Conservation (phyloP, 2,113 vertebrate species). For the Erythrolamprus reginae region DNA sequence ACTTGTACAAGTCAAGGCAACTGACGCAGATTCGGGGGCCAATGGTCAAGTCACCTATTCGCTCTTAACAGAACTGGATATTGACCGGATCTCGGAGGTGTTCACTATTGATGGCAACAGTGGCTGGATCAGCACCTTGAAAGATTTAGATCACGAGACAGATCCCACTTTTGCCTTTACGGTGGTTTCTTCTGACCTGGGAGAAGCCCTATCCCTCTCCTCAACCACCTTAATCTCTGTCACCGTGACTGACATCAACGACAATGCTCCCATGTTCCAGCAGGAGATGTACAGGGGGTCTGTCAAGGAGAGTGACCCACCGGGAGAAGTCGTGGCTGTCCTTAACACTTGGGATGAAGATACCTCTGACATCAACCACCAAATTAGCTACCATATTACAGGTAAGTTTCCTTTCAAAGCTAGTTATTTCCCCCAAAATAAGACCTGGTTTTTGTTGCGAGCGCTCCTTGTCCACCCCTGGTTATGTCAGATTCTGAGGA, state of each 20-base stretch:
- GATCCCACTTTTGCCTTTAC: constrained; percentile 82
- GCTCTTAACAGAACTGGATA: constrained; percentile 72
- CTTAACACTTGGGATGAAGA: constrained; percentile 92
- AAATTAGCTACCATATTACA: constrained; percentile 97
- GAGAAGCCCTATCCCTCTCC: constrained; percentile 83
- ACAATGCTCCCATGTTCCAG: constrained; percentile 85
- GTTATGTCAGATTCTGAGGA: no score
- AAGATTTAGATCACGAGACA: constrained; percentile 88
- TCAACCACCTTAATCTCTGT: constrained; percentile 83
- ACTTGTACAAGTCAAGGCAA: constrained; percentile 85
- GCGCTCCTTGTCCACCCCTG: no score
- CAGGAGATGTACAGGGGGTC: constrained; percentile 83
- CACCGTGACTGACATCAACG: constrained; percentile 87
- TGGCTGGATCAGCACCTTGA: constrained; percentile 91
- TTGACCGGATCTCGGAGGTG: constrained; percentile 66
- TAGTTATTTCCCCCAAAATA: neutral
- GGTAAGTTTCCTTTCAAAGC: constrained; percentile 69
- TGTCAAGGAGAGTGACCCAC: constrained; percentile 88
- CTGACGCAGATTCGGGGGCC: constrained; percentile 83
- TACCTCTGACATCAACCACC: constrained; percentile 84
- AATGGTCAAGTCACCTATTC: constrained; percentile 93
- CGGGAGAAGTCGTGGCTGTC: constrained; percentile 91
- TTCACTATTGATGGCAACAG: constrained; percentile 90
- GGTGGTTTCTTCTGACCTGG: constrained; percentile 89
- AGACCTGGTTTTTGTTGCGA: no score